These are phyloP conservation scores for Gasterosteus aculeatus DNA, from an alignment of 2,113 vertebrate species.

Conservation along the genomic window DNA sequence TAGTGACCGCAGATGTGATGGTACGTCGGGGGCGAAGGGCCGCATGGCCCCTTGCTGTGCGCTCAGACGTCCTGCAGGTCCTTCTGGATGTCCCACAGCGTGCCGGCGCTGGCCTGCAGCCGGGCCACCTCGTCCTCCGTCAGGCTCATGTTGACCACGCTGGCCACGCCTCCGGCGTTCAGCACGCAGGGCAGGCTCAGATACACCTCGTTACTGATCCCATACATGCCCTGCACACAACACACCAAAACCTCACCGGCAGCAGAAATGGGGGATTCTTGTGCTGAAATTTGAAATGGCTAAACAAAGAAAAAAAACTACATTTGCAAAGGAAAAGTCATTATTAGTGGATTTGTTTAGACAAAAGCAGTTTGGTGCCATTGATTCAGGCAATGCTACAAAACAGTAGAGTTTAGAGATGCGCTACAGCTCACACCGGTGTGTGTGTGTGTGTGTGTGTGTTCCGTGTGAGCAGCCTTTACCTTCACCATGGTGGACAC, in stretches of 20 bases:
- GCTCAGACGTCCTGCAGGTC: slow-evolving; percentile 87
- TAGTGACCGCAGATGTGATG: slow-evolving; percentile 3
- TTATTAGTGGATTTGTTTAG: not conserved
- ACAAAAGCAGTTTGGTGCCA: too few relatives aligned
- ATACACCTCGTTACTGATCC: slow-evolving; percentile 90
- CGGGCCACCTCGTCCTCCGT: slow-evolving; percentile 88
- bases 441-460: too few relatives aligned
- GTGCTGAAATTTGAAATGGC: not conserved
- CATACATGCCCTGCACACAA: slow-evolving; percentile 87
- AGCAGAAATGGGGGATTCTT: not conserved
- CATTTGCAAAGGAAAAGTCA: not conserved
- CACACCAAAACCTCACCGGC: not conserved
- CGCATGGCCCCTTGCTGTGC: slow-evolving; percentile 26
- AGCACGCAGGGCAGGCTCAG: slow-evolving; percentile 92
- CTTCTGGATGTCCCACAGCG: slow-evolving; percentile 92
- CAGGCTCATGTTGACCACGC: slow-evolving; percentile 92
- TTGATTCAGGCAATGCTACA: too few relatives aligned
- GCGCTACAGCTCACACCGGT: not conserved
- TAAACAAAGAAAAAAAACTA: too few relatives aligned
- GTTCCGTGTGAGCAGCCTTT: slow-evolving; percentile 26
- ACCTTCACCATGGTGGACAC: slow-evolving; percentile 98
- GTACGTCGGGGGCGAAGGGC: slow-evolving; percentile 1
- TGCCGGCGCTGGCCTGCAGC: slow-evolving; percentile 88
- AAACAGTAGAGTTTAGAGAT: too few relatives aligned
- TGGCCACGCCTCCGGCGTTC: slow-evolving; percentile 85